phyloP scores from a whole-genome alignment of 2,113 vertebrate genomes.

The Tauraco erythrolophus region DNA sequence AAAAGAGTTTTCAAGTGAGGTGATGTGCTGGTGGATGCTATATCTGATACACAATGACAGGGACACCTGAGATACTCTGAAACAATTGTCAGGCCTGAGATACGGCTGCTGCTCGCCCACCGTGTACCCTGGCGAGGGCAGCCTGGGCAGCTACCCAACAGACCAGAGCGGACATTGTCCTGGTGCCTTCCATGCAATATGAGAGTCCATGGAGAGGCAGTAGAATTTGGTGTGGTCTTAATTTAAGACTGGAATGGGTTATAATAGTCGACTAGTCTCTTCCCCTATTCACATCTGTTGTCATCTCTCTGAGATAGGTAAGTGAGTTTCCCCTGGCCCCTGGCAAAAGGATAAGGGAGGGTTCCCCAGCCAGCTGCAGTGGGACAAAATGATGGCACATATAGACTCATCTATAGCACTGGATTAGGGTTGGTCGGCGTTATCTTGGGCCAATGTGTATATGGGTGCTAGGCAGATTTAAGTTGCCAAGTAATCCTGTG shows the following conservation, averaged over 20 bases:
- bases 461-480: background rate
- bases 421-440: fast-evolving
- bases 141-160: background rate
- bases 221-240: background rate
- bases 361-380: background rate
- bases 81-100: background rate
- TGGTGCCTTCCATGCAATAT: background rate
- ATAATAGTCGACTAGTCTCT: background rate
- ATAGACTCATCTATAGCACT: fast-evolving
- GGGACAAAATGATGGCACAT: background rate
- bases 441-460: background rate
- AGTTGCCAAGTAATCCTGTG: background rate
- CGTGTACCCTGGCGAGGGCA: fast-evolving
- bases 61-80: background rate
- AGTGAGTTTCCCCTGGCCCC: background rate
- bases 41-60: background rate
- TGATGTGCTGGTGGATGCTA: background rate
- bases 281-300: background rate
- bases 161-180: background rate
- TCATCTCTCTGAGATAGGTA: background rate
- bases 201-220: background rate
- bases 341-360: background rate
- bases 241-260: background rate
- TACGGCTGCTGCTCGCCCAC: background rate
- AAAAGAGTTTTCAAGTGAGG: background rate